Evolutionary conservation across 1,140 invertebrate species (phyloP), one percentile per base, ranked within the genome.

Genomic region (Papilio xuthus): DNA sequence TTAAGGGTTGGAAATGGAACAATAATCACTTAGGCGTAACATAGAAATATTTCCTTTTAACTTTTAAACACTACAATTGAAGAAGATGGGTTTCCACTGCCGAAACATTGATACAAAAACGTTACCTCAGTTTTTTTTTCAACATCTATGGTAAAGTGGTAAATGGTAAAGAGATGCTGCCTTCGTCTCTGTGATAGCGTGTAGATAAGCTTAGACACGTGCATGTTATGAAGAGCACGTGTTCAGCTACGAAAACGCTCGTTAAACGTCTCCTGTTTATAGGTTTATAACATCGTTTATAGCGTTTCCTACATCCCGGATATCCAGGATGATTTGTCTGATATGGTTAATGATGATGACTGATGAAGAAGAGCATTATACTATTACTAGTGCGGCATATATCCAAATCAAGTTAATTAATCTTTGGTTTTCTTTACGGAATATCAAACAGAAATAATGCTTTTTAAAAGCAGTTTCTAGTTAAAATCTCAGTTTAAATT

Each of bases 231-330:
- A 70, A 2, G 26, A 70, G 32, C 67, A 70, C 67, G 71, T 73
- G 71, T 20, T 41, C 15, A 26, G 32, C 15, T n/a, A 2, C 69
- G 12, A 26, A 42, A 10, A 2, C 41, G 42, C 44, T 77, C 79
- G 70, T 80, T 77, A 80, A 77, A 60, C 79, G 69, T 77, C 70
- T 80, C 79, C 75, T 80, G 79, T 80, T 80, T 80, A 80, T 76
- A 80, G 76, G 79, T 80, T 80, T 80, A 80, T 76, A 80, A 71
- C 72, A 77, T 71, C 44, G 71, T 80, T 80, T 77, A 80, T 77
- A 70, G 69, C 72, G 13, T 41, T 70, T 50, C 50, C 53, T 77
- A 77, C 69, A 60, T 77, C 73, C 79, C 26, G 47, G 47, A 73
- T 44, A 71, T 77, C 72, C 70, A 42, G n/a, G 26, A 37, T 44